These are phyloP conservation scores for Bursaphelenchus okinawaensis DNA, from an alignment of 2,888 invertebrate genomes.

Conservation along the genomic window DNA sequence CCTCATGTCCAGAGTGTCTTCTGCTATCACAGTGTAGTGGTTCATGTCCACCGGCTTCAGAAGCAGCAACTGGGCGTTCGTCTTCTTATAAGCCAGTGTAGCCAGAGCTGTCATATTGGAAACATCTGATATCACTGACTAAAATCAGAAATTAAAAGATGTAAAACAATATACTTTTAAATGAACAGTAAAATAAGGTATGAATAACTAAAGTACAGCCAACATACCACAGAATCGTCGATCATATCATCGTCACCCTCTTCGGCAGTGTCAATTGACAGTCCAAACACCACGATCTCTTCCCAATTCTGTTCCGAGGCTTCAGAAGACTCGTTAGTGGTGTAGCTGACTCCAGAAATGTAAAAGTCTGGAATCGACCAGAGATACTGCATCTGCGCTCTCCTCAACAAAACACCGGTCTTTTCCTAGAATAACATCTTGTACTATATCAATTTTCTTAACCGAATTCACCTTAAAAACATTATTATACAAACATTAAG, in stretches of 20 bases:
- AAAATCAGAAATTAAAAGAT: too few relatives aligned
- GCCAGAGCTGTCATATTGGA: constrained; percentile 16
- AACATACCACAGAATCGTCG: constrained; percentile 26
- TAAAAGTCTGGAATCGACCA: constrained; percentile 22
- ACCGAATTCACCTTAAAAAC: constrained; percentile 16
- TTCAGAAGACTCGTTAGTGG: constrained; percentile 20
- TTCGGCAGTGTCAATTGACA: constrained; percentile 24
- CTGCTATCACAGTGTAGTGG: constrained; percentile 32
- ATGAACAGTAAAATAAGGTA: neutral
- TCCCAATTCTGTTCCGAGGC: constrained; percentile 24
- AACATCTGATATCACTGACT: constrained; percentile 24
- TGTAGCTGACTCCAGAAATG: constrained; percentile 46
- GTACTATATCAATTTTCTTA: neutral
- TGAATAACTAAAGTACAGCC: constrained; percentile 32
- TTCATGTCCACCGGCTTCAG: constrained; percentile 23
- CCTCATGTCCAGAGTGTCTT: constrained; percentile 38
- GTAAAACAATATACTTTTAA: neutral
- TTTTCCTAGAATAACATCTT: constrained; percentile 7
- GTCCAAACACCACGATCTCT: constrained; percentile 47
- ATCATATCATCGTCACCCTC: constrained; percentile 14
- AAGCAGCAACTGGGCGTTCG: constrained; percentile 25
- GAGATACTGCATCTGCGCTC: constrained; percentile 13
- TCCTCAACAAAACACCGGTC: constrained; percentile 8
- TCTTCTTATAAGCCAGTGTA: constrained; percentile 14
- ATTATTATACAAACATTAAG: too few relatives aligned